Conservation (phyloP, 2,888 invertebrate genomes). For the Parelbella ahira region DNA sequence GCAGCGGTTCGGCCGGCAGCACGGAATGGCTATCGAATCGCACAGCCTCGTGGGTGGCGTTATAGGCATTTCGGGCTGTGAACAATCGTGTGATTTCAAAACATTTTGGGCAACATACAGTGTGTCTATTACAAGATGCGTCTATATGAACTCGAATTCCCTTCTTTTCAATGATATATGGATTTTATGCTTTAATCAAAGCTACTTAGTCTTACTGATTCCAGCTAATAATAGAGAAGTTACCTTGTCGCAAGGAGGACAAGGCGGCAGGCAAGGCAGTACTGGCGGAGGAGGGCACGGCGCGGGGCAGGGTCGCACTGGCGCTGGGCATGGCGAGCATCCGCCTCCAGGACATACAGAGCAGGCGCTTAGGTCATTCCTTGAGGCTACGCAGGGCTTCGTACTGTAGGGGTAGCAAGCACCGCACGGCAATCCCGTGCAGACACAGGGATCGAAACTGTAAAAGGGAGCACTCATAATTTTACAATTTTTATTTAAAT, state of each 20-base stretch:
- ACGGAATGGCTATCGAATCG: slow-evolving; percentile 70
- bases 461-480: slow-evolving; percentile 71
- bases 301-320: slow-evolving; percentile 62
- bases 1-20: slow-evolving; percentile 74
- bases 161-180: no score
- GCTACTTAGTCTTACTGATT: no score
- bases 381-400: slow-evolving; percentile 59
- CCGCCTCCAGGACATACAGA: slow-evolving; percentile 70
- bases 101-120: no score
- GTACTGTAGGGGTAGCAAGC: slow-evolving; percentile 66
- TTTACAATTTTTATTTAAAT: slow-evolving; percentile 33
- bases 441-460: slow-evolving; percentile 68
- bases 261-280: slow-evolving; percentile 58
- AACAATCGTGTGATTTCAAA: no score
- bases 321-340: slow-evolving; percentile 69
- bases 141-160: no score
- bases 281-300: slow-evolving; percentile 54
- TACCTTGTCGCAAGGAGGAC: slow-evolving; percentile 70
- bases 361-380: slow-evolving; percentile 56
- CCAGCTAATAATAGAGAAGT: no score
- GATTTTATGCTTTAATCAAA: no score
- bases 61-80: slow-evolving; percentile 46
- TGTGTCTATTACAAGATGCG: no score
- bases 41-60: slow-evolving; percentile 45
- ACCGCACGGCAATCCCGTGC: slow-evolving; percentile 61